Evolutionary conservation across 92 coral and sea anemone genomes (phyloP), one percentile per base, ranked within the genome.

Genomic region (Plumapathes pennacea): DNA sequence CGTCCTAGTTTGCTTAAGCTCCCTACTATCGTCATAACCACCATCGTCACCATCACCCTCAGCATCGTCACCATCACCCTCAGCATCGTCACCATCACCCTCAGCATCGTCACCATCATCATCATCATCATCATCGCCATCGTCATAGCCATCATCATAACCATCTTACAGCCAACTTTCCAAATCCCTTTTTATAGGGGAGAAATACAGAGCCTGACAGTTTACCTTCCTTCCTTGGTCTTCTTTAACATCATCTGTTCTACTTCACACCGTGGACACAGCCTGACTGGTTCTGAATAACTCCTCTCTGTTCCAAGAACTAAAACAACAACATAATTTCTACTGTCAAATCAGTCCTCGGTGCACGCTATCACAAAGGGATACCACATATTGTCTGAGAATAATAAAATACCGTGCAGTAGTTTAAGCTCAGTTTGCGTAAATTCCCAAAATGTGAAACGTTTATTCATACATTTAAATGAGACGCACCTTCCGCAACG

Each of bases 161-260:
- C n/a, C n/a, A n/a, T n/a, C n/a, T n/a, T n/a, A n/a, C n/a, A n/a
- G n/a, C n/a, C n/a, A n/a, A n/a, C n/a, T n/a, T n/a, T n/a, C n/a
- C n/a, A n/a, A n/a, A n/a, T n/a, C n/a, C n/a, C n/a, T n/a, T n/a
- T n/a, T n/a, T n/a, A n/a, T n/a, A n/a, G n/a, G n/a, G n/a, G n/a
- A n/a, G n/a, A n/a, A n/a, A n/a, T n/a, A n/a, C n/a, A n/a, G n/a
- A n/a, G n/a, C n/a, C n/a, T n/a, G n/a, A n/a, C n/a, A n/a, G n/a
- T n/a, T 42, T 50, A 78, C 89, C 72, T 83, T 30, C 88, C 88
- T 22, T 82, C 86, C 40, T 74, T 72, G 2, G 95, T 90, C 61
- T 90, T 86, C 54, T 81, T 77, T 13, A 85, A 59, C 36, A 71
- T 67, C 97, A 90, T 90, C 38, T 83, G 90, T 30, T 90, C 89